Evolutionary conservation across 1,140 invertebrate species (phyloP).

Genomic region (Sinonovacula constricta): DNA sequence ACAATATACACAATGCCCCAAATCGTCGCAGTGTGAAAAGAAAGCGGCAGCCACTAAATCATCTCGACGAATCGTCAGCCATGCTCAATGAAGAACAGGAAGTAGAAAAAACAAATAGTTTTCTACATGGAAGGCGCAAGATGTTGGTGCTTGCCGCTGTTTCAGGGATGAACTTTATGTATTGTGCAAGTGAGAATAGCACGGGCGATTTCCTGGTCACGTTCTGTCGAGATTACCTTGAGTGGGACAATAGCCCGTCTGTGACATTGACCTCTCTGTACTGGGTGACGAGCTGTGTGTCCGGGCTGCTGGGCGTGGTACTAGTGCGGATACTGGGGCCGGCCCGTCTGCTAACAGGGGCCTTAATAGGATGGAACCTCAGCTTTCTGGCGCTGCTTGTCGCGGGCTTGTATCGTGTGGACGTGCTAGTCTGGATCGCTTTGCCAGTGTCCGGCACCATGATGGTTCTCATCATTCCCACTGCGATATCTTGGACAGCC

Average conservation of each 20-base stretch:
- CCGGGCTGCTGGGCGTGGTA: slow-evolving; percentile 58
- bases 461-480: slow-evolving; percentile 61
- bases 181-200: slow-evolving; percentile 62
- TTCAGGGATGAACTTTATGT: slow-evolving; percentile 48
- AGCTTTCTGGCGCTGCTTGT: slow-evolving; percentile 53
- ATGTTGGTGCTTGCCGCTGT: slow-evolving; percentile 41
- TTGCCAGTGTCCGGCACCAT: slow-evolving; percentile 55
- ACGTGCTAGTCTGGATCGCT: slow-evolving; percentile 60
- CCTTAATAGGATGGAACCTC: slow-evolving; percentile 34
- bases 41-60: background rate
- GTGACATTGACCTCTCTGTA: slow-evolving; percentile 59
- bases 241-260: slow-evolving; percentile 58
- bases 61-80: background rate
- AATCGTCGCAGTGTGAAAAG: background rate
- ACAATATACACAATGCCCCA: background rate
- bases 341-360: slow-evolving; percentile 52
- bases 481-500: slow-evolving; percentile 62
- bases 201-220: slow-evolving; percentile 56
- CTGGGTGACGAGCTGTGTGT: slow-evolving; percentile 60
- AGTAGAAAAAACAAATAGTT: background rate
- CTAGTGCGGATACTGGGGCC: slow-evolving; percentile 49
- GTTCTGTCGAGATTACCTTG: slow-evolving; percentile 58
- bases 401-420: slow-evolving; percentile 38
- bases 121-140: slow-evolving; percentile 41
- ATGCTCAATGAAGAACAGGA: background rate